These are phyloP conservation scores for Cyclargus thomasi DNA, from an alignment of 1,140 invertebrate species.

Conservation along the genomic window DNA sequence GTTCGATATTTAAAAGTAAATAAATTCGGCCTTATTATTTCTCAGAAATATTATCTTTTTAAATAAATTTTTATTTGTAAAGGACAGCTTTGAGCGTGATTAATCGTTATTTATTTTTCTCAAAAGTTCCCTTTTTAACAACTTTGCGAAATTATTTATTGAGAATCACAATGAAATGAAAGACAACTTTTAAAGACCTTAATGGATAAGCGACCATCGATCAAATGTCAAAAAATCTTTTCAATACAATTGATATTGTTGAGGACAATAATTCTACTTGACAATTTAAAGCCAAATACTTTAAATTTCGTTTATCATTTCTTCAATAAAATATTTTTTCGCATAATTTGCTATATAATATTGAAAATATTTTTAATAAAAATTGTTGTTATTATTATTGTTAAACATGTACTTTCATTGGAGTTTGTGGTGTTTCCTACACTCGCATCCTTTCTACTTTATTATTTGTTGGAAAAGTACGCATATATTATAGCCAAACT, in stretches of 20 bases:
- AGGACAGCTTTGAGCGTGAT: slow-evolving; percentile 46
- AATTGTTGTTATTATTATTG: no score
- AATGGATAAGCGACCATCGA: slow-evolving; percentile 72
- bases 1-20: not conserved
- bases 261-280: slow-evolving; percentile 18
- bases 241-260: slow-evolving; percentile 67
- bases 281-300: not conserved
- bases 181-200: slow-evolving; percentile 69
- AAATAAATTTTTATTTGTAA: slow-evolving; percentile 30
- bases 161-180: slow-evolving; percentile 67
- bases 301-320: no score
- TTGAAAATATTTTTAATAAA: no score
- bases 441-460: not conserved
- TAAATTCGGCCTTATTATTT: not conserved
- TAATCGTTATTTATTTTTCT: slow-evolving; percentile 57
- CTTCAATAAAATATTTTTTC: no score
- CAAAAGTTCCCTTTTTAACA: slow-evolving; percentile 46
- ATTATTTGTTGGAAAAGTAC: not conserved
- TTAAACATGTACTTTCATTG: no score
- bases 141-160: slow-evolving; percentile 57
- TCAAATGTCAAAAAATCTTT: slow-evolving; percentile 69
- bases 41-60: not conserved
- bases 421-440: no score
- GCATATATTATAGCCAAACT: slow-evolving; percentile 17
- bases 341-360: no score